A percentile compares a stretch with the other conserved stretches of the same genome.
phyloP scores from a whole-genome alignment of 2,797 vertebrate genomes.

The Trematomus bernacchii region DNA sequence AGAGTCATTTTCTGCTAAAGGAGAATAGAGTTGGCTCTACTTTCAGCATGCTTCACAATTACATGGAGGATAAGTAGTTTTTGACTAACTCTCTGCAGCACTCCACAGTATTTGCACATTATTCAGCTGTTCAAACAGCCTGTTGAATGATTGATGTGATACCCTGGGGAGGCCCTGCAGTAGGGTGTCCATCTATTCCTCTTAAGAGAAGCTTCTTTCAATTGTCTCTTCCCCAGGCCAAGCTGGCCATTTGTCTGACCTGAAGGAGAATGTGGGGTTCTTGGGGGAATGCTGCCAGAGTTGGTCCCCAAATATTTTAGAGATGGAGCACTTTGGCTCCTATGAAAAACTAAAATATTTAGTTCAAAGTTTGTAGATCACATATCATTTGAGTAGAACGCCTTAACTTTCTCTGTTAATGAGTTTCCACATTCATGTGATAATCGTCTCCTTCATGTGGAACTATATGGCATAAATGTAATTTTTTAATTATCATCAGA shows the following conservation, averaged over 20 bases:
- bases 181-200: slow-evolving; percentile 6
- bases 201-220: slow-evolving; percentile 39
- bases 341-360: background rate
- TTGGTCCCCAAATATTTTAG: background rate
- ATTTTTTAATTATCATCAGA: too few relatives aligned
- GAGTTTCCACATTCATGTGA: too few relatives aligned
- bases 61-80: slow-evolving; percentile 6
- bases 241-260: slow-evolving; percentile 23
- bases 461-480: too few relatives aligned
- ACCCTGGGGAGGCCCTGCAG: slow-evolving; percentile 14
- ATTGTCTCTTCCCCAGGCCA: slow-evolving; percentile 27
- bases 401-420: too few relatives aligned
- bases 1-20: slow-evolving; percentile 52
- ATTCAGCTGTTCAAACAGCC: slow-evolving; percentile 46
- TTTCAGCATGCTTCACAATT: slow-evolving; percentile 23
- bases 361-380: background rate
- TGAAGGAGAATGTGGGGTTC: slow-evolving; percentile 10
- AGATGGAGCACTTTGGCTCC: background rate
- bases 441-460: too few relatives aligned
- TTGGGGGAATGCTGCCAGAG: background rate
- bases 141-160: slow-evolving; percentile 30
- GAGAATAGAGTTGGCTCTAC: slow-evolving; percentile 34
- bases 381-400: background rate
- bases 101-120: slow-evolving; percentile 40
- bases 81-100: slow-evolving; percentile 17